These are phyloP conservation scores for Alectura lathami DNA, from an alignment of 2,113 vertebrate species.

Conservation along the genomic window DNA sequence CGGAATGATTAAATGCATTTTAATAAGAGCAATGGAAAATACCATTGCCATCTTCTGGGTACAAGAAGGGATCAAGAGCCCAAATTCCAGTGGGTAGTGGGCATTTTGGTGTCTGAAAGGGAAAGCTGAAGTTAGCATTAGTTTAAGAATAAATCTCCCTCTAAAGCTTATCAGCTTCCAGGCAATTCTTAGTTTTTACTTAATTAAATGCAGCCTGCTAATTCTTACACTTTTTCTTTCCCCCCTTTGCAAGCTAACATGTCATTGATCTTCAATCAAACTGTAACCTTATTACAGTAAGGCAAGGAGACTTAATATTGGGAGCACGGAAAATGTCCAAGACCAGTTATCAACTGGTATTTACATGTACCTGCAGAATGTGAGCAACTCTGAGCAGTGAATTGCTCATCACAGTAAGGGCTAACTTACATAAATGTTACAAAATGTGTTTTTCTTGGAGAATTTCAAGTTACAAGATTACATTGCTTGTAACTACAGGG, in stretches of 20 bases:
- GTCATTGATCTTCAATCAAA: neutral
- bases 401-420: neutral
- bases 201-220: neutral
- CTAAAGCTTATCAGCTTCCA: rapidly evolving
- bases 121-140: neutral
- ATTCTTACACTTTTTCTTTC: neutral
- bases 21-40: neutral
- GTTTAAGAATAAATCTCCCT: neutral
- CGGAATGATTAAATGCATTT: neutral
- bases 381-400: neutral
- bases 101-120: neutral
- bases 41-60: neutral
- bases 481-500: rapidly evolving
- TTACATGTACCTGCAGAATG: neutral
- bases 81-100: neutral
- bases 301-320: neutral
- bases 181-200: neutral
- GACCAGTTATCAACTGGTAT: neutral
- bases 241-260: too few species aligned
- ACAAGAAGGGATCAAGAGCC: neutral
- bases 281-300: neutral
- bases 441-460: neutral
- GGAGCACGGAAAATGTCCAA: neutral
- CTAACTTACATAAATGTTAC: rapidly evolving
- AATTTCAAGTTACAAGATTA: rapidly evolving